Evolutionary conservation across 2,888 invertebrate species (phyloP), one percentile per base, ranked within the genome.

Genomic region (Nezara viridula): DNA sequence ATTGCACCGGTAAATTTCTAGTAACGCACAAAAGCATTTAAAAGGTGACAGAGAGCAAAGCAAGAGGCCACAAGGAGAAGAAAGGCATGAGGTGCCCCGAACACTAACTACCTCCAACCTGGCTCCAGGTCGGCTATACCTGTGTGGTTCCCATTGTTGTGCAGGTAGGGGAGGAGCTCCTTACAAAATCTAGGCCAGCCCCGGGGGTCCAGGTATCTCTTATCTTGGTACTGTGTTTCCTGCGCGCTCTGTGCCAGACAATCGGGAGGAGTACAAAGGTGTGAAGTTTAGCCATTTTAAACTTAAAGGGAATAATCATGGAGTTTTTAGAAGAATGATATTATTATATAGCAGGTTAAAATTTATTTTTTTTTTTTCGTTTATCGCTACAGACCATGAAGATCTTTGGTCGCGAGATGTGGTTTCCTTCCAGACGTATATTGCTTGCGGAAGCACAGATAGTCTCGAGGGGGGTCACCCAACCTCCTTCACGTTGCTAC

Each of bases 171-270:
- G 81, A 12, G 16, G 44, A 81, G n/a, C 3, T 81, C 44, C 81
- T 81, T 81, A 81, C 81, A n/a, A 44, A 81, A 81, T 81, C 81
- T 81, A 81, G 81, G 81, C 81, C 81, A 47, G 81, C 44, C 40
- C 14, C 19, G 1, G 32, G 19, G 66, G 32, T 73, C 66, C 37
- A 73, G 66, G 66, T 73, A 81, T 24, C 44, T 81, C 81, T 81
- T 81, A 81, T 81, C 81, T 81, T 2, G 9, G 44, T n/a, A 47
- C 44, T 9, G n/a, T 2, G 77, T 14, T 81, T 81, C 81, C 81
- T 40, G 44, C 81, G 44, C 21, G n/a, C n/a, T 21, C 44, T 81
- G 19, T 47, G n/a, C 10, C 1, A n/a, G 24, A 44, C 81, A 44
- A 81, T n/a, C 37, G 32, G 37, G 66, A 32, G 0, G 32, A 19